These are phyloP conservation scores for Episyrphus balteatus DNA, from an alignment of 1,140 invertebrate species.

Conservation along the genomic window DNA sequence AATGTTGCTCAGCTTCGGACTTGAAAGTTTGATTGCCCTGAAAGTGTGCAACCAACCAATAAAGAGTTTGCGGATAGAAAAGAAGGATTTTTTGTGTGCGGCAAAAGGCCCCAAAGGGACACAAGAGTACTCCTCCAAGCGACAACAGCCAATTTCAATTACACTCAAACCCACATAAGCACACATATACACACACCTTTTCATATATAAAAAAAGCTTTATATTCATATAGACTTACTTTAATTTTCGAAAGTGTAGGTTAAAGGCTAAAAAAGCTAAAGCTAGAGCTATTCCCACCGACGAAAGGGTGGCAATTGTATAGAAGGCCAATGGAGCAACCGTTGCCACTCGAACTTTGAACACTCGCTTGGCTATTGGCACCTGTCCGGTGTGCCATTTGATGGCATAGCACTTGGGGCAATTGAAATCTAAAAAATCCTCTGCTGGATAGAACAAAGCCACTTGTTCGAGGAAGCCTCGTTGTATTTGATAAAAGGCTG, in stretches of 20 bases:
- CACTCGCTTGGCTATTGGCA: slow-evolving; percentile 64
- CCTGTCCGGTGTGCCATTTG: slow-evolving; percentile 61
- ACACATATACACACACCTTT: no score
- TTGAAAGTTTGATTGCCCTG: slow-evolving; percentile 84
- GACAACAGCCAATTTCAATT: no score
- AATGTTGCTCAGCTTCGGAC: slow-evolving; percentile 91
- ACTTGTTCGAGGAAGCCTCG: slow-evolving; percentile 55
- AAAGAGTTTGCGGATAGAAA: not conserved
- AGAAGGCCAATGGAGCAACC: slow-evolving; percentile 63
- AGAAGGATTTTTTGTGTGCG: not conserved
- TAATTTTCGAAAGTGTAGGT: slow-evolving; percentile 73
- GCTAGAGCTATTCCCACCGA: slow-evolving; percentile 66
- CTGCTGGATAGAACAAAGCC: slow-evolving; percentile 62
- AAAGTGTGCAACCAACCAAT: slow-evolving; percentile 6
- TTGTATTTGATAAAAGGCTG: slow-evolving; percentile 77
- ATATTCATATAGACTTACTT: slow-evolving; percentile 48
- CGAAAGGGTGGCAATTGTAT: slow-evolving; percentile 56
- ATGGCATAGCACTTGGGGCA: slow-evolving; percentile 58
- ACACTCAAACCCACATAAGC: no score
- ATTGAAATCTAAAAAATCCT: slow-evolving; percentile 51
- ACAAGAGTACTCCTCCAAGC: no score
- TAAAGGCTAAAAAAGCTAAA: slow-evolving; percentile 70
- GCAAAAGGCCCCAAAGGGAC: no score
- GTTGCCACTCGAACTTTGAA: slow-evolving; percentile 58
- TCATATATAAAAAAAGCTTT: no score